A percentile compares a stretch with the other conserved stretches of the same genome.
phyloP scores from a whole-genome alignment of 2,113 vertebrate genomes.

The Anolis carolinensis region DNA sequence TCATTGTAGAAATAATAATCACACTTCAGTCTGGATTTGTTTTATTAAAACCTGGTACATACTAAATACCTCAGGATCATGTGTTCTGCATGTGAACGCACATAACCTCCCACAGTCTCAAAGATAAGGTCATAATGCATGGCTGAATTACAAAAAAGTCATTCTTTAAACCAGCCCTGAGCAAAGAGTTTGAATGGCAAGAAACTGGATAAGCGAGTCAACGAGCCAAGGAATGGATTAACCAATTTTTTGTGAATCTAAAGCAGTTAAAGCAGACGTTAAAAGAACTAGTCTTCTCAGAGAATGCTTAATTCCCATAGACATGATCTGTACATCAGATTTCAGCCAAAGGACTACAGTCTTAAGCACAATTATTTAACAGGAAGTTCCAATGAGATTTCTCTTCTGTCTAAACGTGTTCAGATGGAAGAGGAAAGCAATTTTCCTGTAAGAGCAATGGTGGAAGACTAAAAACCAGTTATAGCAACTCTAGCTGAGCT shows the following conservation, averaged over 20 bases:
- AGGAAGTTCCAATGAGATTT: not conserved
- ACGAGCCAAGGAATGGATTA: not conserved
- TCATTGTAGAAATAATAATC: not conserved
- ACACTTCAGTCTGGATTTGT: not conserved
- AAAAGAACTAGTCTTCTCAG: not conserved
- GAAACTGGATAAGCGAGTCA: not conserved
- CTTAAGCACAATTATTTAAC: not conserved
- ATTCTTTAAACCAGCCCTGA: not conserved
- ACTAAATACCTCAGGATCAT: not conserved
- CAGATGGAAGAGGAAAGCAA: not conserved
- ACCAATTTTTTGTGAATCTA: not conserved
- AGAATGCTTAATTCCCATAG: not conserved
- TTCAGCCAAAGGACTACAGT: not conserved
- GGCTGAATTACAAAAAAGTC: not conserved
- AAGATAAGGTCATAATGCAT: not conserved
- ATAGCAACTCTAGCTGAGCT: not conserved
- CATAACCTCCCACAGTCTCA: not conserved
- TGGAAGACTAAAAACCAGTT: not conserved
- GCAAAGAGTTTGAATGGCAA: not conserved
- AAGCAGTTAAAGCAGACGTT: not conserved
- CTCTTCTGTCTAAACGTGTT: not conserved
- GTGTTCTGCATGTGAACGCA: not conserved
- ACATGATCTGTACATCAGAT: not conserved
- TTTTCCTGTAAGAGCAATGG: not conserved
- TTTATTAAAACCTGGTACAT: not conserved